These are phyloP conservation scores for Cariama cristata DNA, from an alignment of 2,113 vertebrate species.

Conservation along the genomic window DNA sequence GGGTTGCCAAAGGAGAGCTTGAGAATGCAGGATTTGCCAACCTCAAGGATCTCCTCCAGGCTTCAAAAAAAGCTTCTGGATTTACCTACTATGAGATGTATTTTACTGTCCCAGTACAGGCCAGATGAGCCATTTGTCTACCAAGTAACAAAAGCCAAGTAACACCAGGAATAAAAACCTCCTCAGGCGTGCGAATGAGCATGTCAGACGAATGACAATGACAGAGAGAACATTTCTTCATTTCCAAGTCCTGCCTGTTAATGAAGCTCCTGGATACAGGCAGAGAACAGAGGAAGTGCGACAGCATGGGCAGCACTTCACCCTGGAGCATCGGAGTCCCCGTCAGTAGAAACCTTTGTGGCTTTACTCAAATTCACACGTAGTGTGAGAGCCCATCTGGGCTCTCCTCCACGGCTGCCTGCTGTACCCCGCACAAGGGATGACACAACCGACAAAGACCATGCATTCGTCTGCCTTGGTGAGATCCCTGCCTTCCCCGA, in stretches of 20 bases:
- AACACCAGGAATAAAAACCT: not conserved
- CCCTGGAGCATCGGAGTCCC: not conserved
- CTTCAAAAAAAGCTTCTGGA: not conserved
- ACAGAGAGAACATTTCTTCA: not conserved
- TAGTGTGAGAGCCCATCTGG: not conserved
- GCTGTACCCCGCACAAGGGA: not conserved
- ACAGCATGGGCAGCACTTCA: not conserved
- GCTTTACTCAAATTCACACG: not conserved
- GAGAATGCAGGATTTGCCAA: rapidly evolving
- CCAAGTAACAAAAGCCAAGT: not conserved
- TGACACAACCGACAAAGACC: rapidly evolving
- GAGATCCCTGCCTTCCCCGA: not conserved
- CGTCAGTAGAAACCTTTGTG: not conserved
- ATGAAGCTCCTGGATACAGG: not conserved
- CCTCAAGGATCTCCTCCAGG: not conserved
- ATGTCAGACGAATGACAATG: not conserved
- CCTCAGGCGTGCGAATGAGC: rapidly evolving
- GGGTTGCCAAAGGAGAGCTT: not conserved
- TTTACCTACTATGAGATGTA: not conserved
- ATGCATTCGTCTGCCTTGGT: rapidly evolving
- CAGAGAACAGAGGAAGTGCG: not conserved
- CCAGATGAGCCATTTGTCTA: not conserved
- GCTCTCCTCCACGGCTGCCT: not conserved
- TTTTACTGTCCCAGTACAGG: not conserved
- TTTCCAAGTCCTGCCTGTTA: not conserved